phyloP scores from a whole-genome alignment of 30 jellyfish, hydroid and myxozoan genomes.

The Aurelia sp. region DNA sequence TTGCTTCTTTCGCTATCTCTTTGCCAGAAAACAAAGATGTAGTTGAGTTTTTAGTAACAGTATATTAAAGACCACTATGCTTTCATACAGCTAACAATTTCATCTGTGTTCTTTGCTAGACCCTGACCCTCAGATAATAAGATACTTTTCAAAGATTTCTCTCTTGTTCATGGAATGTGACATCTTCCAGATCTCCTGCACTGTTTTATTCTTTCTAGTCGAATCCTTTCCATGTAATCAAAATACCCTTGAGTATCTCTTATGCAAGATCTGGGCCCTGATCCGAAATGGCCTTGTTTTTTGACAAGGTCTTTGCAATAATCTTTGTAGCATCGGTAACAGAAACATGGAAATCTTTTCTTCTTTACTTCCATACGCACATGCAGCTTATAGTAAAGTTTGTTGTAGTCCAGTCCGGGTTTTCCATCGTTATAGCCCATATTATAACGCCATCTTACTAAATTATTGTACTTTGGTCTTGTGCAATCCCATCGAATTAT shows the following conservation, averaged over 20 bases:
- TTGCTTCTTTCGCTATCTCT: too few relatives aligned
- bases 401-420: constrained; percentile 72
- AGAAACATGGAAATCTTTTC: constrained; percentile 67
- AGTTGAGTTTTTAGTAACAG: too few relatives aligned
- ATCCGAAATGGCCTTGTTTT: constrained; percentile 60
- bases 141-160: too few relatives aligned
- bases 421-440: constrained; percentile 43
- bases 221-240: neutral
- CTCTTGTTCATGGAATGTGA: neutral
- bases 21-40: too few relatives aligned
- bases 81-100: too few relatives aligned
- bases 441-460: constrained; percentile 41
- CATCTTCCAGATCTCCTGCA: neutral
- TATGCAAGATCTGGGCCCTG: constrained; percentile 69
- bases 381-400: constrained; percentile 59
- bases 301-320: constrained; percentile 64
- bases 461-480: constrained; percentile 40
- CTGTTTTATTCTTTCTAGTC: neutral
- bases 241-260: constrained; percentile 31
- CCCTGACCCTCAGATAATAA: too few relatives aligned
- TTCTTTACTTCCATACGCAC: constrained; percentile 71
- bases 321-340: constrained; percentile 58
- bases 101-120: too few relatives aligned
- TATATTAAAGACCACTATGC: too few relatives aligned
- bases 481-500: constrained; percentile 82